phyloP scores from a whole-genome alignment of 1,140 invertebrate genomes.

The Lepidotrigona ventralis region DNA sequence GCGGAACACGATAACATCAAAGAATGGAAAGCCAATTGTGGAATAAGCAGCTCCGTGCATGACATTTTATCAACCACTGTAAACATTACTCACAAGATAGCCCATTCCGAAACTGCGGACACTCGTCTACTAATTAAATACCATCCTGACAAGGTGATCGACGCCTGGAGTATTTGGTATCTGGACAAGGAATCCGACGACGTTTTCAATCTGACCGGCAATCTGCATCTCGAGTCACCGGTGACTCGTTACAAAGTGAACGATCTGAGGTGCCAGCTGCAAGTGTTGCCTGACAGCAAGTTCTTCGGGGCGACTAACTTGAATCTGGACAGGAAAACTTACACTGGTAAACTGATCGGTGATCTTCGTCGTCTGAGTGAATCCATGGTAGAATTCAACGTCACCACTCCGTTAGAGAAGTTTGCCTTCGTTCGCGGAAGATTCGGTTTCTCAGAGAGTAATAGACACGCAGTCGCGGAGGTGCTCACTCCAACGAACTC shows the following conservation, averaged over 20 bases:
- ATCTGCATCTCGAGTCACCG: slow-evolving; percentile 80
- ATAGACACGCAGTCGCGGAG: slow-evolving; percentile 86
- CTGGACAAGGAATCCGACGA: slow-evolving; percentile 73
- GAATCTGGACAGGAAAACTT: slow-evolving; percentile 85
- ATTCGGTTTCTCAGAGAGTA: slow-evolving; percentile 85
- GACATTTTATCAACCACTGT: slow-evolving; percentile 81
- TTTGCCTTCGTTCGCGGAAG: slow-evolving; percentile 83
- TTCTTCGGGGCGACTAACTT: slow-evolving; percentile 85
- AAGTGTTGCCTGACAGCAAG: slow-evolving; percentile 81
- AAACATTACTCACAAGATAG: slow-evolving; percentile 81
- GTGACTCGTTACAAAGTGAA: slow-evolving; percentile 84
- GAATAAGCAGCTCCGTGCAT: slow-evolving; percentile 82
- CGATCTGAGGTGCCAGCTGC: slow-evolving; percentile 83
- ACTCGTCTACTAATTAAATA: slow-evolving; percentile 80
- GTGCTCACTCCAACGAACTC: slow-evolving; percentile 83
- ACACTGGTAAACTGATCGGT: slow-evolving; percentile 79
- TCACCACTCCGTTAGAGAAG: slow-evolving; percentile 86
- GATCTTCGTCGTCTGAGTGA: slow-evolving; percentile 73
- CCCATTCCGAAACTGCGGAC: slow-evolving; percentile 76
- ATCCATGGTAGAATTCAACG: slow-evolving; percentile 82
- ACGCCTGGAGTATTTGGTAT: slow-evolving; percentile 82
- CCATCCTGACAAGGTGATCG: slow-evolving; percentile 80
- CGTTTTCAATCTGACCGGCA: slow-evolving; percentile 81
- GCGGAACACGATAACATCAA: slow-evolving; percentile 68
- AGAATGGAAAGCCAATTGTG: slow-evolving; percentile 79